Conservation (phyloP, 2,113 vertebrate species). For the Pedetes capensis region DNA sequence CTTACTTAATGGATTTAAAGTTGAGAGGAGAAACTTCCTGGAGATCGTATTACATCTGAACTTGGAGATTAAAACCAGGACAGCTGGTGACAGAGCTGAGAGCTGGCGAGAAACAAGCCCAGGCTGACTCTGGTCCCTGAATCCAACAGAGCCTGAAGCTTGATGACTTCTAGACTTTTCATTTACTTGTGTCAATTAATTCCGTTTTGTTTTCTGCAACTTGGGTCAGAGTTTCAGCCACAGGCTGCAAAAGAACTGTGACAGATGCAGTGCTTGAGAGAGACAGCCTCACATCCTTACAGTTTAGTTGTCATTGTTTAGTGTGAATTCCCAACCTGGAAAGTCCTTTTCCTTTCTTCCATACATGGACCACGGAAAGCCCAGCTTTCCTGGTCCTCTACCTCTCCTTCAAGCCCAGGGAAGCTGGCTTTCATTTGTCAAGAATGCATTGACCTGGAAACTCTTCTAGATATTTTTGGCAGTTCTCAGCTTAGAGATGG, state of each 20-base stretch:
- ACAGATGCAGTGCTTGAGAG: not conserved
- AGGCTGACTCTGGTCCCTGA: not conserved
- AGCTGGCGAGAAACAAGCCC: not conserved
- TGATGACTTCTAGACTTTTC: not conserved
- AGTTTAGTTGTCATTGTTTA: not conserved
- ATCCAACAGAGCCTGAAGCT: not conserved
- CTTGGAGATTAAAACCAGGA: not conserved
- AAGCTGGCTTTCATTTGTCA: not conserved
- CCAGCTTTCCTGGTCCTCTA: not conserved
- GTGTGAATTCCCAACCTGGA: not conserved
- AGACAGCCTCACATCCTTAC: not conserved
- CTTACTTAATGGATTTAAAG: not conserved
- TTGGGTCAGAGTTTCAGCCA: not conserved
- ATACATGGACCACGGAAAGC: not conserved
- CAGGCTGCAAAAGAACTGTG: not conserved
- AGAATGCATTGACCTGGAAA: not conserved
- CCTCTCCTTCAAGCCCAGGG: not conserved
- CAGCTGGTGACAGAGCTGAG: not conserved
- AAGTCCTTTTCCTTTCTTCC: not conserved
- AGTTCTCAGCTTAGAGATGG: not conserved
- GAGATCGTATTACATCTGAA: not conserved
- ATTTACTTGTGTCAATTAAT: not conserved
- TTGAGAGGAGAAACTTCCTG: not conserved
- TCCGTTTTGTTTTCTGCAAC: not conserved
- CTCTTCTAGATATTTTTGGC: constrained; percentile 48